Percentiles rank a stretch among this genome's conserved stretches.
Conservation (phyloP, 2,888 invertebrate genomes). For the Meandrusa payeni region DNA sequence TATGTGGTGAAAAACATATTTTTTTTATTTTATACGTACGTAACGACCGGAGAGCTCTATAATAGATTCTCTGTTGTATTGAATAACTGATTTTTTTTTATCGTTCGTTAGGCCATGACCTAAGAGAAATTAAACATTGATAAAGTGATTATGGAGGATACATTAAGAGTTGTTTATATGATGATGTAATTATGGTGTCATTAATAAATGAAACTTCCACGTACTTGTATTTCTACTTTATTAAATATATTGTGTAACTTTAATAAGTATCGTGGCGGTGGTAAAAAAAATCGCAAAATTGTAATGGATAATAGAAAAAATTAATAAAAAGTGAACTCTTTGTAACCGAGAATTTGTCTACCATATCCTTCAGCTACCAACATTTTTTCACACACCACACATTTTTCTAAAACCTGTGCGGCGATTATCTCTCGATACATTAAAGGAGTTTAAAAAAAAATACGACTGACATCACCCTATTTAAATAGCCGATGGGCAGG, state of each 20-base stretch:
- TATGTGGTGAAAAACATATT: slow-evolving; percentile 53
- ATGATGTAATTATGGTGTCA: slow-evolving; percentile 72
- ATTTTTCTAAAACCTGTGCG: too few species aligned
- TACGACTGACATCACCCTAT: too few species aligned
- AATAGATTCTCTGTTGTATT: slow-evolving; percentile 33
- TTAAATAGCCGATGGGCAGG: too few species aligned
- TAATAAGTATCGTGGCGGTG: slow-evolving; percentile 67
- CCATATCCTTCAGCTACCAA: too few species aligned
- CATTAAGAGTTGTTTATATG: slow-evolving; percentile 70
- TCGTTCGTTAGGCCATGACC: slow-evolving; percentile 64
- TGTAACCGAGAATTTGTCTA: slow-evolving; percentile 64
- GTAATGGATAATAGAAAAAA: slow-evolving; percentile 76
- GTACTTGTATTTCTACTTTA: slow-evolving; percentile 76
- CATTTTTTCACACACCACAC: too few species aligned
- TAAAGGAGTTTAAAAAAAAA: too few species aligned
- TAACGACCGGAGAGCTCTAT: slow-evolving; percentile 18
- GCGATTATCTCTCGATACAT: too few species aligned
- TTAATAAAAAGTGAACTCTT: slow-evolving; percentile 77
- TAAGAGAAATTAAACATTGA: slow-evolving; percentile 71
- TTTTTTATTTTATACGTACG: slow-evolving; percentile 41
- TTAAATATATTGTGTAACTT: slow-evolving; percentile 69
- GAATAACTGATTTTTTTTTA: slow-evolving; percentile 41
- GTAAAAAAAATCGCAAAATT: slow-evolving; percentile 77
- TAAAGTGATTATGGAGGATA: slow-evolving; percentile 66
- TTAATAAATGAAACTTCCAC: slow-evolving; percentile 77